phyloP scores from a whole-genome alignment of 2,888 invertebrate species.

The Biston betularia region DNA sequence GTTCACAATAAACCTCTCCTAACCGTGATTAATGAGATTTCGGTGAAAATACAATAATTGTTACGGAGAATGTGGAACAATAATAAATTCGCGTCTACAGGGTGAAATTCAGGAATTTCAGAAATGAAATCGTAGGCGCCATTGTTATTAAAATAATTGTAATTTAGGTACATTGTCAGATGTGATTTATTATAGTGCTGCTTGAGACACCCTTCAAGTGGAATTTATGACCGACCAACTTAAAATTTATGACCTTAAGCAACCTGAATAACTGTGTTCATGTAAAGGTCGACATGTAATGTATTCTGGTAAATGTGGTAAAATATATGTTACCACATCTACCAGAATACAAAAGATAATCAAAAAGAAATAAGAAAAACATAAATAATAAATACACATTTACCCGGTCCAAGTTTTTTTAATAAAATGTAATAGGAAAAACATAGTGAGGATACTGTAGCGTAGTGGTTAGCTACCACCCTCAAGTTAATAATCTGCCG shows the following conservation, averaged over 20 bases:
- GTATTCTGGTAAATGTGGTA: too few relatives aligned
- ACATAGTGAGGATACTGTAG: too few relatives aligned
- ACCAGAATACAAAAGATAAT: background rate
- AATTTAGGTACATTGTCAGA: slow-evolving; percentile 21
- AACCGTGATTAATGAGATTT: slow-evolving; percentile 38
- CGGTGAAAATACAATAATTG: slow-evolving; percentile 27
- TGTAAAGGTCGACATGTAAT: background rate
- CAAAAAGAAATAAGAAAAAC: too few relatives aligned
- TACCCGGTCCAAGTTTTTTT: too few relatives aligned
- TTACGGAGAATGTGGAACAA: slow-evolving; percentile 21
- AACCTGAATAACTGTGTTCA: slow-evolving; percentile 6
- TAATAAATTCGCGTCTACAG: slow-evolving; percentile 19
- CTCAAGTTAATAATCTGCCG: too few relatives aligned
- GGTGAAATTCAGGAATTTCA: slow-evolving; percentile 15
- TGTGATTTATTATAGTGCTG: slow-evolving; percentile 20
- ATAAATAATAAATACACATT: too few relatives aligned
- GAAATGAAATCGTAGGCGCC: slow-evolving; percentile 17
- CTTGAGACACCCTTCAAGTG: slow-evolving; percentile 17
- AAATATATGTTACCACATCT: background rate
- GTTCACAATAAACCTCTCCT: slow-evolving; percentile 42
- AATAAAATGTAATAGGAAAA: too few relatives aligned
- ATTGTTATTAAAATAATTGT: slow-evolving; percentile 30
- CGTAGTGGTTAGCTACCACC: too few relatives aligned
- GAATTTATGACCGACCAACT: slow-evolving; percentile 12
- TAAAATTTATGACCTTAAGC: slow-evolving; percentile 9